These are phyloP conservation scores for Anastrepha ludens DNA, from an alignment of 1,140 invertebrate genomes.

Conservation along the genomic window DNA sequence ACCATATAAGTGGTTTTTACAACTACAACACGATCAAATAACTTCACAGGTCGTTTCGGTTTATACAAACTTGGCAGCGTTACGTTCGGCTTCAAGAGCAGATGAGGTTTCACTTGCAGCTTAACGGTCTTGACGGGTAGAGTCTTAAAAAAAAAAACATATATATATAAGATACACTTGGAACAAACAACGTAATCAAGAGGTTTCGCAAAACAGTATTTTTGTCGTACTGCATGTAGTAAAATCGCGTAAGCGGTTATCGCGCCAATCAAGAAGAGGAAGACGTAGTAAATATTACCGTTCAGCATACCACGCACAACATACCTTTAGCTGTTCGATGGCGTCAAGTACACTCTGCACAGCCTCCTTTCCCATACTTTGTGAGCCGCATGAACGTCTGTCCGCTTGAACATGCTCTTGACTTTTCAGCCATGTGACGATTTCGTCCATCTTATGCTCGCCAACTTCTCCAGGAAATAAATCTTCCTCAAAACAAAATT, in stretches of 20 bases:
- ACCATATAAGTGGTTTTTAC: conserved; percentile 82
- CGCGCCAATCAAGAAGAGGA: not conserved
- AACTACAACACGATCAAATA: conserved; percentile 91
- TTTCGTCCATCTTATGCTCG: conserved; percentile 76
- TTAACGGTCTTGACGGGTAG: conserved; percentile 77
- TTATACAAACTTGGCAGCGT: conserved; percentile 65
- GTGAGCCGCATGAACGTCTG: conserved; percentile 80
- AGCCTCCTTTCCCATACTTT: conserved; percentile 82
- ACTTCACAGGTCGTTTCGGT: conserved; percentile 77
- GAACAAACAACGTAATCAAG: conserved; percentile 10
- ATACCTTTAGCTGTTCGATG: conserved; percentile 75
- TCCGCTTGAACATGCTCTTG: conserved; percentile 79
- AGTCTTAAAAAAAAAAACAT: conserved; percentile 55
- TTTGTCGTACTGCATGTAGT: not conserved
- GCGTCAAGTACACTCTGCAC: conserved; percentile 79
- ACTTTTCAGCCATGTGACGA: conserved; percentile 83
- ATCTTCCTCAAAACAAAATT: conserved; percentile 79
- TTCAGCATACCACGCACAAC: conserved; percentile 60
- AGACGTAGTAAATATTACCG: not conserved
- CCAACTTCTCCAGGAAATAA: conserved; percentile 76
- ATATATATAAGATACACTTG: not conserved
- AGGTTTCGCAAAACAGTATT: not conserved
- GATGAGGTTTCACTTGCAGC: conserved; percentile 86
- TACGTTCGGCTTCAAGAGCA: conserved; percentile 81
- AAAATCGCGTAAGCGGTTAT: not conserved